Percentiles rank a stretch among this genome's conserved stretches.
Conservation (phyloP, 2,888 invertebrate genomes). For the Drosophila setosimentum region DNA sequence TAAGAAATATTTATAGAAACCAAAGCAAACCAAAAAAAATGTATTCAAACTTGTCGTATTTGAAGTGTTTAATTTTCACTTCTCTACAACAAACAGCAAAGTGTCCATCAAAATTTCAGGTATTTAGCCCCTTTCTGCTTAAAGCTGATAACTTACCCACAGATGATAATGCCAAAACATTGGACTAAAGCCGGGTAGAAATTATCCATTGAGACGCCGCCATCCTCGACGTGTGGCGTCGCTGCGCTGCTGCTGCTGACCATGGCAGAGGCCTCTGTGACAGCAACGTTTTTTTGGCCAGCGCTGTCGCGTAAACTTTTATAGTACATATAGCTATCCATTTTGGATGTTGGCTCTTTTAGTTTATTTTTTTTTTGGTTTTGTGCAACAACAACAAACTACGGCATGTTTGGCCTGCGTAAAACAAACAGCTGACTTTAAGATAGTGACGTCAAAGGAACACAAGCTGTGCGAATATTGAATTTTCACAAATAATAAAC, state of each 20-base stretch:
- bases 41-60: neutral
- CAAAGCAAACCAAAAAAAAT: neutral
- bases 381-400: conserved; percentile 15
- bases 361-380: neutral
- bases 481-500: conserved; percentile 56
- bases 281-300: conserved; percentile 13
- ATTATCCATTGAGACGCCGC: conserved; percentile 88
- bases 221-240: conserved; percentile 64
- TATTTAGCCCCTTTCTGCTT: neutral
- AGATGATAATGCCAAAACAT: conserved; percentile 95
- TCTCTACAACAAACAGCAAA: neutral
- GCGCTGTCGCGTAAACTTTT: conserved; percentile 51
- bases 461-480: conserved; percentile 49
- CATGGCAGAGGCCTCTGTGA: conserved; percentile 33
- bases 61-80: no score
- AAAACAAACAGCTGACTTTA: conserved; percentile 55
- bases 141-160: conserved; percentile 90
- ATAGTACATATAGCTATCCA: conserved; percentile 82
- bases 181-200: conserved; percentile 96
- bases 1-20: neutral
- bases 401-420: conserved; percentile 34
- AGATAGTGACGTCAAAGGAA: conserved; percentile 64
- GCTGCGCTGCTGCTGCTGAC: conserved; percentile 31
- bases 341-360: conserved; percentile 20
- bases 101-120: neutral